Conservation (phyloP, 1,140 invertebrate genomes). For the Lordiphosa mommai region DNA sequence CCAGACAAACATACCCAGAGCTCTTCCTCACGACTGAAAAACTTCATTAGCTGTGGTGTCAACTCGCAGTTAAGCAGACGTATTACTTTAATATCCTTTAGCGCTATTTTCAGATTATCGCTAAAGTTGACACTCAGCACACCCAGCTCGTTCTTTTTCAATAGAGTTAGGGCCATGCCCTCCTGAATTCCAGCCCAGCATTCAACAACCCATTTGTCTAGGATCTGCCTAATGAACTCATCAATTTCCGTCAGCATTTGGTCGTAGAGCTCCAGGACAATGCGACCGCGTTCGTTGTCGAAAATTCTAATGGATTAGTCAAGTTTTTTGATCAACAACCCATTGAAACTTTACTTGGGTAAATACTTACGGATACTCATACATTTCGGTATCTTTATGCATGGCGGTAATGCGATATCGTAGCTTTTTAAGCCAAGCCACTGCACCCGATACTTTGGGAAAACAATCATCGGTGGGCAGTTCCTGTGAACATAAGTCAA, state of each 20-base stretch:
- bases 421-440: constrained; percentile 46
- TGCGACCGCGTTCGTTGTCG: constrained; percentile 47
- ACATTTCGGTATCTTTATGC: constrained; percentile 42
- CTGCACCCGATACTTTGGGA: constrained; percentile 50
- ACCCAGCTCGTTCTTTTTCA: constrained; percentile 28
- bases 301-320: constrained; percentile 34
- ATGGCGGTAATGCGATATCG: constrained; percentile 43
- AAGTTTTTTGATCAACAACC: neutral
- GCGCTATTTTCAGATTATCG: constrained; percentile 32
- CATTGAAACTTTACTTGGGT: neutral
- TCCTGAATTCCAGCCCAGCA: constrained; percentile 41
- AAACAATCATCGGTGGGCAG: constrained; percentile 52
- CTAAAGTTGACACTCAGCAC: constrained; percentile 79
- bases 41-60: constrained; percentile 48
- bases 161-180: constrained; percentile 30
- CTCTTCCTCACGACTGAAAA: constrained; percentile 80
- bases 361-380: constrained; percentile 66
- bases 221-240: constrained; percentile 28
- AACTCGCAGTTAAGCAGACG: constrained; percentile 44
- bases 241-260: constrained; percentile 48
- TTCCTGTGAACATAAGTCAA: constrained; percentile 13
- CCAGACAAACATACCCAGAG: constrained; percentile 72
- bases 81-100: constrained; percentile 62
- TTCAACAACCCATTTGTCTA: constrained; percentile 37
- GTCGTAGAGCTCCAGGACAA: constrained; percentile 35